Conservation (phyloP, 2,888 invertebrate species). For the Sisyra nigra region DNA sequence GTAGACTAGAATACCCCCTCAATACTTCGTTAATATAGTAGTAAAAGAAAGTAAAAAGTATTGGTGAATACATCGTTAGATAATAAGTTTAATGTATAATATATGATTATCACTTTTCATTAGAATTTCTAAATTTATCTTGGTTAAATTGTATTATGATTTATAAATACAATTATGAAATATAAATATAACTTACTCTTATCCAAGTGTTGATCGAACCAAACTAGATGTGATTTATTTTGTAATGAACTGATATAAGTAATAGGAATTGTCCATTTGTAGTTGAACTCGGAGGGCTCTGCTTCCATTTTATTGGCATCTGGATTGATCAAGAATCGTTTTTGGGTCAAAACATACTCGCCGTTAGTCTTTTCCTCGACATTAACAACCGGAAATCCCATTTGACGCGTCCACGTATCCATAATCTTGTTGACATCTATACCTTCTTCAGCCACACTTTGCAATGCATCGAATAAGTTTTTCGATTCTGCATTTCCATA, state of each 20-base stretch:
- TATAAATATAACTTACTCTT: conserved; percentile 27
- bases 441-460: conserved; percentile 32
- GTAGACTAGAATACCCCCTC: too few relatives aligned
- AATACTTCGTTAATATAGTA: too few relatives aligned
- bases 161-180: conserved; percentile 7
- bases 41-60: too few relatives aligned
- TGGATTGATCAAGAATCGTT: conserved; percentile 57
- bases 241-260: conserved; percentile 46
- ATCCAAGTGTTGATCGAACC: conserved; percentile 25
- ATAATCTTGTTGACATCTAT: conserved; percentile 43
- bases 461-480: conserved; percentile 54
- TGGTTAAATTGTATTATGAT: too few relatives aligned
- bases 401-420: conserved; percentile 82
- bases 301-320: conserved; percentile 34
- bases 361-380: conserved; percentile 29
- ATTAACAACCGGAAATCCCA: conserved; percentile 68
- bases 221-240: conserved; percentile 13
- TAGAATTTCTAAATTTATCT: too few relatives aligned
- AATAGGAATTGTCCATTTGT: conserved; percentile 76
- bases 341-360: conserved; percentile 47
- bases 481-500: conserved; percentile 67
- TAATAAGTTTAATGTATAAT: too few relatives aligned
- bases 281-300: conserved; percentile 29
- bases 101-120: too few relatives aligned
- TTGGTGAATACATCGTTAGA: too few relatives aligned